Base-by-base conservation (phyloP, 1,140 invertebrate species). In the Aphaenogaster rudis region DNA sequence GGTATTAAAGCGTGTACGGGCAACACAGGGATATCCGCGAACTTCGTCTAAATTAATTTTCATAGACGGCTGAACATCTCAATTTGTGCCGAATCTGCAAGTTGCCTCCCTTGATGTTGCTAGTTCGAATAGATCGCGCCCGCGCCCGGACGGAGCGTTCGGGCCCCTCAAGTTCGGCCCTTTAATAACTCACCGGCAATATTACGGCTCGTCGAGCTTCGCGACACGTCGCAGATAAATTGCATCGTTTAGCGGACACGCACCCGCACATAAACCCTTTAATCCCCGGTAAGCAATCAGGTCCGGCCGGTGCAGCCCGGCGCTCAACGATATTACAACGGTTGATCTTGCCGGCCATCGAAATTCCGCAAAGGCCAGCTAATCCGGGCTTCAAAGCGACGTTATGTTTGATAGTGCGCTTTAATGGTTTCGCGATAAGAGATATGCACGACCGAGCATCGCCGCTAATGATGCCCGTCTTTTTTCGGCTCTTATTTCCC, bases 111-210 rank as follows among this genome's bases (percentile, higher is more conserved):
- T 54, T 72, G 52, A 45, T 66, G 59, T 61, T 45, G 79, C 74
- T 85, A 84, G 69, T 74, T 84, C 67, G 67, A 84, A 84, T 74
- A 84, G 80, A 82, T 79, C 74, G 39, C 17, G 54, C 21, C 64
- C 45, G 48, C 28, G 13, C 21, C 17, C 45, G 36, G 33, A 63
- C 69, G 21, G 17, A 17, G 54, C 48, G 52, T 28, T 33, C 28
- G 54, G 80, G 74, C 66, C 88, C 64, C 64, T 77, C 54, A 88
- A 88, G 86, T 84, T 89, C 50, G 78, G 79, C 48, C 88, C 79
- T 89, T 88, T 89, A 89, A 89, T 89, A 89, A 88, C 86, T 88
- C 79, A 85, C 87, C 79, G 57, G 88, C 88, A 85, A 89, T 89
- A 89, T 89, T 89, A 88, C 88, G 88, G 71, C 79, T 76, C 78